Base-by-base conservation (phyloP, 2,888 invertebrate genomes). In the Oeneis ivallda region DNA sequence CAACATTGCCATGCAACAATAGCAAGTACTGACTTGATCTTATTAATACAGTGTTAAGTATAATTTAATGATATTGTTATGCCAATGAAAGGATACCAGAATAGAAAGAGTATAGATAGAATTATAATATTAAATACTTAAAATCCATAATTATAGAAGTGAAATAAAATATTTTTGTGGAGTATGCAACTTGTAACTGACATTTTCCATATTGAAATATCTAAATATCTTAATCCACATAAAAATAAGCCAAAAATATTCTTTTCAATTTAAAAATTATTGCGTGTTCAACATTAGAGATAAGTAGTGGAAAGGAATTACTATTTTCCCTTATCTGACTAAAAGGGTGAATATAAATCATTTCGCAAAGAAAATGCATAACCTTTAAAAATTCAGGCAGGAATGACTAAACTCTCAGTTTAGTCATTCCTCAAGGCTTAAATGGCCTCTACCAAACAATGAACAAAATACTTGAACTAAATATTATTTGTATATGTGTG, bases 201-300 rank as follows among this genome's bases (percentile, higher is more conserved):
- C 63, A 71, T 78, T 79, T 75, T 79, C 79, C 3, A 75, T 73
- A 65, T 69, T 65, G 2, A 56, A 66, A 72, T 52, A 67, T 72
- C 60, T 69, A 71, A 72, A 72, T 70, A 34, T 64, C 75, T 75
- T 82, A 81, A 79, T 81, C 77, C 78, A 80, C 79, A 80, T 81
- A 80, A 84, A 83, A 82, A 76, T 83, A 84, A 87, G 85, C 90
- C 89, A 91, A 91, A 90, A 85, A 87, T 80, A 78, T 75, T 79
- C 71, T 80, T 78, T 82, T 82, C 76, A 79, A 76, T 79, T 77
- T 79, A 71, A 70, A 72, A 63, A 64, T 72, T 84, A 84, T 85
- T 85, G 87, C 89, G 89, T 91, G 89, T 91, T 90, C 89, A 91
- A 84, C 64, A 79, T 77, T 89, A 89, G 84, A 73, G 64, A 77